Base-by-base conservation (phyloP, 2,888 invertebrate genomes). In the Tineola bisselliella region DNA sequence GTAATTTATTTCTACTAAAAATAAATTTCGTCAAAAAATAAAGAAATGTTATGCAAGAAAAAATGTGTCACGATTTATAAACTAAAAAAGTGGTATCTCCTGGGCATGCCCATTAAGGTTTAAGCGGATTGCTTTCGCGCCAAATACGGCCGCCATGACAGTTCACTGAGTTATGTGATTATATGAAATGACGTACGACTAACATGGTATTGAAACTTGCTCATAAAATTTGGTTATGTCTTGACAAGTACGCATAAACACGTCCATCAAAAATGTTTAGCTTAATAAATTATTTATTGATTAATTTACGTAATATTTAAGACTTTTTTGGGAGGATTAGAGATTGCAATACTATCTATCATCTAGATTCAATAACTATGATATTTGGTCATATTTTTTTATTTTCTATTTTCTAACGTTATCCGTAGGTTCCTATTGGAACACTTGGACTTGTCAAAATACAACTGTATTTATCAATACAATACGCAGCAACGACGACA, bases 41-140 rank as follows among this genome's bases (percentile, higher is more conserved):
- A 54, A 54, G 25, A 54, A 54, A 10, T 5, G 48, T 71, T 73
- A 70, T 71, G 73, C 72, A 74, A 74, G 64, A 64, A 62, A 25
- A 66, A 67, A 68, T 70, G 72, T 74, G 59, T 43, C 44, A 44
- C 74, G 75, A 75, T 81, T 78, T 78, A 76, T 83, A 82, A 81
- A 82, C 79, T 80, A 75, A 77, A 78, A 72, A 69, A 70, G 71
- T 68, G 64, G 75, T 77, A 79, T 78, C 77, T 75, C 75, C 70
- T 66, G 71, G 6, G 65, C 70, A 74, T 74, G 77, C 80, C 84
- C 75, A 76, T 79, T 84, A 81, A 72, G 77, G 84, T 68, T 71
- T 76, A 81, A 82, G 80, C 80, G 77, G 80, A 83, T 84, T 81
- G 84, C 86, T 87, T 86, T 87, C 86, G 79, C 84, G 77, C 86